These are phyloP conservation scores for Lytechinus pictus DNA, from an alignment of 35 echinoderm and acorn worm species.

Conservation along the genomic window DNA sequence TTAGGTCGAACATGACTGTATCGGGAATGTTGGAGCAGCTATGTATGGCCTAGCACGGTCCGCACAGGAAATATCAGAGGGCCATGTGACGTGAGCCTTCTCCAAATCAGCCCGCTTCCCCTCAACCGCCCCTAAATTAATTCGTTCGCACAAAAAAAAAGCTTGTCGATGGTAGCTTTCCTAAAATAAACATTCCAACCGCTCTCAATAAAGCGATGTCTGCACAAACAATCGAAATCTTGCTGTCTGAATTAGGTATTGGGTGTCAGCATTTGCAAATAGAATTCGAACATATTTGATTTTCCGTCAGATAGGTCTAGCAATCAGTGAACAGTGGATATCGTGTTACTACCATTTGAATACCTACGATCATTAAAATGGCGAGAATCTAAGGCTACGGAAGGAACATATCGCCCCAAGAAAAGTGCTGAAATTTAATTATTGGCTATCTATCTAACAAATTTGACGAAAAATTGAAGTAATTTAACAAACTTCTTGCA, in stretches of 20 bases:
- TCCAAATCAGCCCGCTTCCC: neutral
- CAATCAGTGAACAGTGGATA: neutral
- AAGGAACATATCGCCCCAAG: constrained; percentile 1
- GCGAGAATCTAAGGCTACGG: neutral
- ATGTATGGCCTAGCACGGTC: neutral
- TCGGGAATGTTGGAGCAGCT: neutral
- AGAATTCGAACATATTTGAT: constrained; percentile 14
- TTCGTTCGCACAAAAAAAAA: neutral
- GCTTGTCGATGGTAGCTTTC: neutral
- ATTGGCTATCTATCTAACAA: neutral
- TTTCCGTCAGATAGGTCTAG: constrained; percentile 1
- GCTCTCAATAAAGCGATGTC: constrained; percentile 1
- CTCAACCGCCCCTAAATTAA: neutral
- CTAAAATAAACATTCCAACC: neutral
- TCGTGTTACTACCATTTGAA: neutral
- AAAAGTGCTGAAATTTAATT: neutral
- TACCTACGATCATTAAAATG: constrained; percentile 4
- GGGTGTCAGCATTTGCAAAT: constrained; percentile 17
- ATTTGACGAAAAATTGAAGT: neutral
- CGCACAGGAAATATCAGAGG: neutral
- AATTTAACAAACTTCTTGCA: neutral
- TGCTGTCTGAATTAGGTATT: neutral
- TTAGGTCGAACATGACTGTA: neutral
- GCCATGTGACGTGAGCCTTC: neutral
- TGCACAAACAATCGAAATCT: constrained; percentile 18